Conservation (phyloP, 2,113 vertebrate genomes). For the Leuciscus idus region DNA sequence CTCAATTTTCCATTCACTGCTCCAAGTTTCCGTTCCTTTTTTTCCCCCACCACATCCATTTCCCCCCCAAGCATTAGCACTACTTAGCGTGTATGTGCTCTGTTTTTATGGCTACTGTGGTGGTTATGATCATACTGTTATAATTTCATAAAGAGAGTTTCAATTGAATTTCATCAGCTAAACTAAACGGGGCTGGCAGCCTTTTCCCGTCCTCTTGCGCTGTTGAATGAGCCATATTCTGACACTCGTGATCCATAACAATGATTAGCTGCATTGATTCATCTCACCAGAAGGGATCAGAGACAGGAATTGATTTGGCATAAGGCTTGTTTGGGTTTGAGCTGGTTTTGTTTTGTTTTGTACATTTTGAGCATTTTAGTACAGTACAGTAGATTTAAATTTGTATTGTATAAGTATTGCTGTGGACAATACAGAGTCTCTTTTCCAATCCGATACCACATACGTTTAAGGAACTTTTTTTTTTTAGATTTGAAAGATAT, state of each 20-base stretch:
- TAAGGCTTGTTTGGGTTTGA: neutral
- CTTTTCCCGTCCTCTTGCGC: neutral
- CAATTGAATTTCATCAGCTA: constrained; percentile 15
- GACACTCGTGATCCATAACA: neutral
- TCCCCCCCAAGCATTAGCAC: neutral
- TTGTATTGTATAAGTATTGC: neutral
- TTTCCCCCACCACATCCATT: neutral
- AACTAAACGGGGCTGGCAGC: neutral
- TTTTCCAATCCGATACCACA: neutral
- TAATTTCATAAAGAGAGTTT: neutral
- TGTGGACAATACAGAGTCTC: neutral
- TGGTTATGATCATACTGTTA: constrained; percentile 18
- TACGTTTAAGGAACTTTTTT: neutral
- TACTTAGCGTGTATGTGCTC: neutral
- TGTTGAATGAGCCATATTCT: constrained; percentile 1
- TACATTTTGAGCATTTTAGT: neutral
- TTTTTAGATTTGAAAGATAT: neutral
- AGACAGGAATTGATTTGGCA: neutral
- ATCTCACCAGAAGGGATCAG: neutral
- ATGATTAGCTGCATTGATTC: neutral
- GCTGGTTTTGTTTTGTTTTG: neutral
- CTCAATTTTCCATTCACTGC: constrained; percentile 55
- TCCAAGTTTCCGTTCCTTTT: constrained; percentile 58
- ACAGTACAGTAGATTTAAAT: neutral
- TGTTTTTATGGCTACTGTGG: neutral